These are phyloP conservation scores for Spermophilus dauricus DNA, from an alignment of 2,113 vertebrate species.

Conservation along the genomic window DNA sequence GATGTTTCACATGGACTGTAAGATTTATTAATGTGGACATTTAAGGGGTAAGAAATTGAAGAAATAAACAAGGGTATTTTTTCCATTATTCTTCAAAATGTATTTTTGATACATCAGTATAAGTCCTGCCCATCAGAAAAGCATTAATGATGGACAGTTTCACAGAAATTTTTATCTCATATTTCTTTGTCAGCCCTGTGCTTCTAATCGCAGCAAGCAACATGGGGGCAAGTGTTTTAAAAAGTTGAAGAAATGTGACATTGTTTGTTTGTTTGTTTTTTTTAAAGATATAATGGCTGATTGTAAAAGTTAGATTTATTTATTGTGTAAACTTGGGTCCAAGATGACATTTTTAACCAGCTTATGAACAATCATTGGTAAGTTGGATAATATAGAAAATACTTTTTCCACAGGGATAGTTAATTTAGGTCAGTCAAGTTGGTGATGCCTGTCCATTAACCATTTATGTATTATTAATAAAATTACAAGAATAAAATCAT, in stretches of 20 bases:
- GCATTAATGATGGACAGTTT: conserved; percentile 41
- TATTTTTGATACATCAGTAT: conserved; percentile 71
- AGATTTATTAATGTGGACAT: conserved; percentile 64
- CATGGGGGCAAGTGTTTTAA: conserved; percentile 63
- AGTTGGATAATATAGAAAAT: conserved; percentile 58
- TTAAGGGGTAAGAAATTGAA: conserved; percentile 64
- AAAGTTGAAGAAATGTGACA: conserved; percentile 68
- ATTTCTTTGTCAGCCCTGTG: conserved; percentile 63
- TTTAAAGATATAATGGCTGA: conserved; percentile 52
- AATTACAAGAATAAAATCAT: conserved; percentile 70
- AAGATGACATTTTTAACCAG: conserved; percentile 74
- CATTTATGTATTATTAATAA: conserved; percentile 79
- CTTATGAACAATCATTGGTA: conserved; percentile 63
- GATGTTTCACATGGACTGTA: conserved; percentile 64
- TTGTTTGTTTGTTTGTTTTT: conserved; percentile 22
- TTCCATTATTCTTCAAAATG: conserved; percentile 71
- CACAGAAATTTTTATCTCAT: conserved; percentile 58
- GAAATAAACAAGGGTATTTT: conserved; percentile 50
- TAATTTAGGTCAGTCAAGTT: conserved; percentile 64
- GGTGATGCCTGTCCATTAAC: conserved; percentile 62
- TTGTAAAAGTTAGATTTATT: conserved; percentile 75
- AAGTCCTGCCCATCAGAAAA: conserved; percentile 39
- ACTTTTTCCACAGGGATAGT: conserved; percentile 28
- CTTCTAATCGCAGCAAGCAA: conserved; percentile 42
- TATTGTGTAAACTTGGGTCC: conserved; percentile 70